Base-by-base conservation (phyloP, 2,888 invertebrate species). In the Dynastes hyllus region DNA sequence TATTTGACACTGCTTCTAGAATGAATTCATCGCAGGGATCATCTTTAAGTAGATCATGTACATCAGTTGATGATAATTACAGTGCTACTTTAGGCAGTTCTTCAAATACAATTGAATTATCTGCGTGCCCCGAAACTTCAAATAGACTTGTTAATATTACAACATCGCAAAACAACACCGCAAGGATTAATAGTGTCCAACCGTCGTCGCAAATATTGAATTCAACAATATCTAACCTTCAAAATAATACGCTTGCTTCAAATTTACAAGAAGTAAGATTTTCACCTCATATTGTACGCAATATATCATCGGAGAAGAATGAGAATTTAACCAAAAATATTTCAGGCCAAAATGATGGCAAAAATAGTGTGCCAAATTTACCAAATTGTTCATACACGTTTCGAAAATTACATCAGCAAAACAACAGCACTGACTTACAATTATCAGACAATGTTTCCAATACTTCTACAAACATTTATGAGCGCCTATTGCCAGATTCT, bases 1-100 rank as follows among this genome's bases (percentile, higher is more conserved):
- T 69, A 27, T 63, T 32, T 63, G 27, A 63, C 32, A 29, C 63
- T 29, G 13, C 13, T 58, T 58, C 55, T 32, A 13, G 27, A 63
- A 63, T 63, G 29, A 29, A 63, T 27, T 32, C 27, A 29, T 29
- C 63, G 11, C 63, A 63, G 29, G 11, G 29, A 13, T 5, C 9
- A 63, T 13, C 63, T 11, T 32, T 63, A 63, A 32, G 32, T 32
- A n/a, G 63, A 9, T 13, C 5, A 63, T 63, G 0, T 32, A 32
- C n/a, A 11, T 63, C 63, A 2, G 29, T 63, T 11, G 11, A 32
- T 32, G 29, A 63, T 63, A 13, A 3, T 63, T 11, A 13, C n/a
- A 13, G 5, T 13, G n/a, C 13, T 13, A 27, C 22, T 63, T 27
- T 32, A 1, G 13, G 27, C 13, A 29, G 11, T 63, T 13, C 27